phyloP scores from a whole-genome alignment of 2,797 vertebrate species.

The Pelobates cultripes region DNA sequence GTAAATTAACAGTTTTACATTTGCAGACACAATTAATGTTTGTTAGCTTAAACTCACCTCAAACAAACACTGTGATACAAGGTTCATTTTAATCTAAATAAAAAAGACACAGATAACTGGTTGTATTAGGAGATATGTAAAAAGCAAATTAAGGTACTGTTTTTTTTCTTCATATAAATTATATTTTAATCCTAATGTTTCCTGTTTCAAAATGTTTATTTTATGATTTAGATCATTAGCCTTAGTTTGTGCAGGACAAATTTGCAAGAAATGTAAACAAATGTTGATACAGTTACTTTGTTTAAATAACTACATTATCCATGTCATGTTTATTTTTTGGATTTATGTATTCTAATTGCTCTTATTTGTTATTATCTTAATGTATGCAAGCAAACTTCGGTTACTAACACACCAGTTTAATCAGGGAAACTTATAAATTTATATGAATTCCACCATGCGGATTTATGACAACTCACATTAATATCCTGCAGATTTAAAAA shows the following conservation, averaged over 20 bases:
- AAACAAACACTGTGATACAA: slow-evolving; percentile 43
- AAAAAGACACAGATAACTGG: slow-evolving; percentile 18
- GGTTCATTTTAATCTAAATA: slow-evolving; percentile 48
- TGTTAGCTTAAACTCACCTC: slow-evolving; percentile 48
- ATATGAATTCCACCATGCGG: too few relatives aligned
- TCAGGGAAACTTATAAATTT: too few relatives aligned
- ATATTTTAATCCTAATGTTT: slow-evolving; percentile 17
- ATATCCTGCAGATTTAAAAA: too few relatives aligned
- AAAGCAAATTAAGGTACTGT: slow-evolving; percentile 25
- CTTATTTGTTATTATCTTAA: not conserved
- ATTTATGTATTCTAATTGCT: not conserved
- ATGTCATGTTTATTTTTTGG: not conserved
- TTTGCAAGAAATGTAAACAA: not conserved
- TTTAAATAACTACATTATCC: not conserved
- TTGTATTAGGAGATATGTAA: slow-evolving; percentile 20
- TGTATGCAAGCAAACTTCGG: not conserved
- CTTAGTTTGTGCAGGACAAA: not conserved
- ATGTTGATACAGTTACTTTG: not conserved
- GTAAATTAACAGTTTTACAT: slow-evolving; percentile 37
- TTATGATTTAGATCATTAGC: not conserved
- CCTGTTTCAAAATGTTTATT: not conserved
- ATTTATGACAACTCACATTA: too few relatives aligned
- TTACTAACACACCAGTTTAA: too few relatives aligned
- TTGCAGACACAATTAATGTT: slow-evolving; percentile 45
- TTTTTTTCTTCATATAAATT: slow-evolving; percentile 12